Evolutionary conservation across 1,140 invertebrate genomes (phyloP), one percentile per base, ranked within the genome.

Genomic region (Sitophilus oryzae): DNA sequence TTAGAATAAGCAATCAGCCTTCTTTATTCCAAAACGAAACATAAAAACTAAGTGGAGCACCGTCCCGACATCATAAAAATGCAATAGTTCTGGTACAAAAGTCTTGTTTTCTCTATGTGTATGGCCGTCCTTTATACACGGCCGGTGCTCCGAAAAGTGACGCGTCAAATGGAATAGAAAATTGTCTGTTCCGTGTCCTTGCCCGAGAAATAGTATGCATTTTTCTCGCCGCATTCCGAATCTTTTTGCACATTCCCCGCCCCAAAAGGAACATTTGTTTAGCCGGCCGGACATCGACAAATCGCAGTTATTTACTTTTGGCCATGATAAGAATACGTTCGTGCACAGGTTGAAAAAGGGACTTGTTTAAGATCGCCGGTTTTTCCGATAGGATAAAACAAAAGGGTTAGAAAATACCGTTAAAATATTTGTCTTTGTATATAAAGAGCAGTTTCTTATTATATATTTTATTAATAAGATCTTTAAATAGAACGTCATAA

Each of bases 271-370:
- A 61, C 63, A 66, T 68, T 68, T 65, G 63, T 68, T 67, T 60
- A 50, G 56, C 38, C 58, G 18, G 49, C 59, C 55, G 64, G 68
- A 70, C 68, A 62, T 62, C 61, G 63, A 70, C 68, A 70, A 70
- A 70, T 70, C 64, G 65, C 54, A 59, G 66, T 66, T 67, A 70
- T 70, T 68, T 68, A 53, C 65, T 64, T 65, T 64, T 59, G 64
- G 63, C 61, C 68, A 67, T 67, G 68, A 66, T 66, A 59, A 56
- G 68, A 66, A 68, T 70, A 66, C 59, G 49, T 48, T 55, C 46
- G 47, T 45, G 25, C 43, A 23, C 59, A 55, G 52, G 52, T 55
- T 53, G 40, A 42, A 1, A 16, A 8, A 38, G 36, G 14, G 1
- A n/a, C 6, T 38, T 38, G 8, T 16, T 38, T 38, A 6, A 34